A percentile compares a stretch with the other conserved stretches of the same genome.
Evolutionary conservation across 1,140 invertebrate species (phyloP).

Genomic region (Aphidius ervi): DNA sequence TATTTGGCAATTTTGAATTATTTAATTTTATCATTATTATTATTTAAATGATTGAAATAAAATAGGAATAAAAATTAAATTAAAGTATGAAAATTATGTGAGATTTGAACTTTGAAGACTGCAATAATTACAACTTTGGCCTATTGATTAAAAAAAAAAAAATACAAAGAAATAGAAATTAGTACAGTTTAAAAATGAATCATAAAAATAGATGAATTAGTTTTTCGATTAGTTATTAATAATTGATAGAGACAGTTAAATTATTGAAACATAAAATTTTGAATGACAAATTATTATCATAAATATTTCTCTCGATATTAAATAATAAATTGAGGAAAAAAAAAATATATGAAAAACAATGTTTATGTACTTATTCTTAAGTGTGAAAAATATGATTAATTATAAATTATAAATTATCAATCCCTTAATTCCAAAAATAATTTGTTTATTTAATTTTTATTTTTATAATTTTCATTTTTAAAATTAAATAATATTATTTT

Average conservation of each 20-base stretch:
- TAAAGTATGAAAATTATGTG: not conserved
- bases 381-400: not conserved
- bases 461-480: too few relatives aligned
- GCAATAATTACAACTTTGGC: constrained; percentile 30
- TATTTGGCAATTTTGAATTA: too few relatives aligned
- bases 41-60: constrained; percentile 40
- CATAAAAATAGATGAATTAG: not conserved
- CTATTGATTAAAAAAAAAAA: constrained; percentile 21
- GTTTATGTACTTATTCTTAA: not conserved
- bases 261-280: not conserved
- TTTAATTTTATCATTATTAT: too few relatives aligned
- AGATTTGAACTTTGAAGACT: constrained; percentile 29
- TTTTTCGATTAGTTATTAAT: not conserved
- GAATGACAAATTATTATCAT: constrained; percentile 5
- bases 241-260: not conserved
- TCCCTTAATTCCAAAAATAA: too few relatives aligned
- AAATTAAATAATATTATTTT: constrained; percentile 9
- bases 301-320: constrained; percentile 5
- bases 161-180: not conserved
- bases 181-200: not conserved
- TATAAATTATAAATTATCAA: too few relatives aligned
- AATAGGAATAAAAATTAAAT: not conserved
- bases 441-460: too few relatives aligned
- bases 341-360: not conserved
- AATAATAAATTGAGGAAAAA: not conserved